Percentiles rank a stretch among this genome's conserved stretches.
Conservation (phyloP, 2,888 invertebrate genomes). For the Copidosoma aretas region DNA sequence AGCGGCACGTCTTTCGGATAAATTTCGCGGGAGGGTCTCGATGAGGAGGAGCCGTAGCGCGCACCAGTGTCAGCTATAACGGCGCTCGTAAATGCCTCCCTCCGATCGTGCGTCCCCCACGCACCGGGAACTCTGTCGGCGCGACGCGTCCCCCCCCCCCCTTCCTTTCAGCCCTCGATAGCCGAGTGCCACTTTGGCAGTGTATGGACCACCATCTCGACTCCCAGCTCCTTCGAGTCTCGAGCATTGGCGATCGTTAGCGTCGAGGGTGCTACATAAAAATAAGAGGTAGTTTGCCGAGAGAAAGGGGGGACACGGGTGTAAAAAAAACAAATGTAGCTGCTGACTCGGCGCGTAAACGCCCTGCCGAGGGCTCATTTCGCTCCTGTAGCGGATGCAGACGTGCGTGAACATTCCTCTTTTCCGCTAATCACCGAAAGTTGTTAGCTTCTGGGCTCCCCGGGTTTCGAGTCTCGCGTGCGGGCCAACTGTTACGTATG, state of each 20-base stretch:
- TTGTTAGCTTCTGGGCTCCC: too few species aligned
- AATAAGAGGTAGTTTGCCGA: neutral
- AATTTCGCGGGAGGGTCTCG: too few species aligned
- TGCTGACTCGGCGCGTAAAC: neutral
- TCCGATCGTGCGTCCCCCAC: neutral
- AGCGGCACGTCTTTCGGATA: too few species aligned
- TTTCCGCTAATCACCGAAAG: too few species aligned
- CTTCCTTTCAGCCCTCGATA: neutral
- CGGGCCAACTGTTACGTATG: too few species aligned
- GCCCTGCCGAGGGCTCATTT: neutral
- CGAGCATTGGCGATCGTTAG: neutral
- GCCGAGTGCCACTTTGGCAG: conserved; percentile 4
- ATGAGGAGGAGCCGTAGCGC: neutral
- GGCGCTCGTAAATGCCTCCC: conserved; percentile 20
- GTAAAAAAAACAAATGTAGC: neutral
- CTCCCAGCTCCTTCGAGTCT: too few species aligned
- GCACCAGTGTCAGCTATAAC: conserved; percentile 20
- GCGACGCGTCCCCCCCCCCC: too few species aligned
- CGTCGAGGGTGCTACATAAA: neutral
- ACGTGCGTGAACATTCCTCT: neutral
- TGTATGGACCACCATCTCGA: too few species aligned
- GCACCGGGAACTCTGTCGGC: too few species aligned
- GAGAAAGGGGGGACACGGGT: neutral
- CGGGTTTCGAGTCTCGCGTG: too few species aligned
- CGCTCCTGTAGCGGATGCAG: neutral